Evolutionary conservation across 1,140 invertebrate species (phyloP).

Genomic region (Drosophila ogumai): DNA sequence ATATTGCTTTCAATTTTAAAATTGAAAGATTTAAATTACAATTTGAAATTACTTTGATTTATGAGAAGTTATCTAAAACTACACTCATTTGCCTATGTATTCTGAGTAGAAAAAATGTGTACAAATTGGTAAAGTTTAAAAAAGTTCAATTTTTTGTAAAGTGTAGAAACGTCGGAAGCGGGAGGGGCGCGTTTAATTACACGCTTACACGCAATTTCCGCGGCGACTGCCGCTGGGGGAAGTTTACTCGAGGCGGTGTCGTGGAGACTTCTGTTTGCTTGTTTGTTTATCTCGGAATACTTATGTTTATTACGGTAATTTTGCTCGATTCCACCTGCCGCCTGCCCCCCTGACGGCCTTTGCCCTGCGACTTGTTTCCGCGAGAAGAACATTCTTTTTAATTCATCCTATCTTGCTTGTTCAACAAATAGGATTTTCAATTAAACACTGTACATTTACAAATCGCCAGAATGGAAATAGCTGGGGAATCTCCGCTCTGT

Average conservation of each 20-base stretch:
- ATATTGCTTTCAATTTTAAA: neutral
- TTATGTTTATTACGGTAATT: slow-evolving; percentile 37
- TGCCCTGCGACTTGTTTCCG: slow-evolving; percentile 8
- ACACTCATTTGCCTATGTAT: too few species aligned
- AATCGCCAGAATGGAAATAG: slow-evolving; percentile 33
- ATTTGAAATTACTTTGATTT: neutral
- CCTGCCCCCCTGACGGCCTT: neutral
- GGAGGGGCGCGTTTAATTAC: slow-evolving; percentile 63
- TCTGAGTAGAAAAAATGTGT: neutral
- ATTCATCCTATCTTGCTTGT: slow-evolving; percentile 16
- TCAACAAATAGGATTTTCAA: slow-evolving; percentile 43
- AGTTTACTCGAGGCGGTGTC: slow-evolving; percentile 35
- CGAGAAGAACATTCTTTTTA: slow-evolving; percentile 17
- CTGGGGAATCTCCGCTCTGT: neutral
- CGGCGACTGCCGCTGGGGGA: slow-evolving; percentile 11
- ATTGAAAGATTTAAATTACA: neutral
- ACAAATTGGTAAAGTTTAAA: neutral
- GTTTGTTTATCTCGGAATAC: slow-evolving; percentile 41
- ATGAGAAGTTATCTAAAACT: neutral
- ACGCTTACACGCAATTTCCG: slow-evolving; percentile 71
- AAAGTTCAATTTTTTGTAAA: neutral
- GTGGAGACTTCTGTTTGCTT: slow-evolving; percentile 33
- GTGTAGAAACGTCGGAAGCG: slow-evolving; percentile 1
- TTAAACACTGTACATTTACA: slow-evolving; percentile 45
- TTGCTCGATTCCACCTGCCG: slow-evolving; percentile 18